Conservation (phyloP, 2,888 invertebrate species). For the Brachyopa scutellaris region DNA sequence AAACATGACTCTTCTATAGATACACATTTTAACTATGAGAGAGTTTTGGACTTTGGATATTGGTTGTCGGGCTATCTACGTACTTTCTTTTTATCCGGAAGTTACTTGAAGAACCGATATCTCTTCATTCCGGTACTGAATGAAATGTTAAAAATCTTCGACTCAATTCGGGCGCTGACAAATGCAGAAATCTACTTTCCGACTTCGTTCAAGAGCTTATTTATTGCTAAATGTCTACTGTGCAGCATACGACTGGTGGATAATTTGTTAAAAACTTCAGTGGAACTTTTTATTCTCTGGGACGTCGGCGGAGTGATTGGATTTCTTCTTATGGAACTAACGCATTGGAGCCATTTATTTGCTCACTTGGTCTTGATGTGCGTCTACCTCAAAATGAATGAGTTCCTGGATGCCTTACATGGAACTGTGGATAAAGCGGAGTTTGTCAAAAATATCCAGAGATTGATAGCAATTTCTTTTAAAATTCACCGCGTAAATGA, state of each 20-base stretch:
- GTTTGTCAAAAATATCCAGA: not conserved
- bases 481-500: not conserved
- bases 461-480: not conserved
- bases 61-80: too few species aligned
- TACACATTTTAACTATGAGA: too few species aligned
- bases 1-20: too few species aligned
- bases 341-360: not conserved
- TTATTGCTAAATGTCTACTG: not conserved
- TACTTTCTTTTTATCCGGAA: not conserved
- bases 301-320: conserved; percentile 2
- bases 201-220: not conserved
- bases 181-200: not conserved
- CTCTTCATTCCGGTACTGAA: not conserved
- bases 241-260: not conserved
- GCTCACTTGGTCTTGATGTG: not conserved
- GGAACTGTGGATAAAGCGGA: not conserved
- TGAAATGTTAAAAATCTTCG: not conserved
- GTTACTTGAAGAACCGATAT: not conserved
- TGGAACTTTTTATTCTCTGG: not conserved
- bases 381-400: not conserved
- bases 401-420: not conserved
- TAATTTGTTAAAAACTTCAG: not conserved
- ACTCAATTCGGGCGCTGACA: too few species aligned
- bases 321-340: not conserved
- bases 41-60: too few species aligned